Evolutionary conservation across 2,888 invertebrate species (phyloP), one percentile per base, ranked within the genome.

Genomic region (Maniola hyperantus): DNA sequence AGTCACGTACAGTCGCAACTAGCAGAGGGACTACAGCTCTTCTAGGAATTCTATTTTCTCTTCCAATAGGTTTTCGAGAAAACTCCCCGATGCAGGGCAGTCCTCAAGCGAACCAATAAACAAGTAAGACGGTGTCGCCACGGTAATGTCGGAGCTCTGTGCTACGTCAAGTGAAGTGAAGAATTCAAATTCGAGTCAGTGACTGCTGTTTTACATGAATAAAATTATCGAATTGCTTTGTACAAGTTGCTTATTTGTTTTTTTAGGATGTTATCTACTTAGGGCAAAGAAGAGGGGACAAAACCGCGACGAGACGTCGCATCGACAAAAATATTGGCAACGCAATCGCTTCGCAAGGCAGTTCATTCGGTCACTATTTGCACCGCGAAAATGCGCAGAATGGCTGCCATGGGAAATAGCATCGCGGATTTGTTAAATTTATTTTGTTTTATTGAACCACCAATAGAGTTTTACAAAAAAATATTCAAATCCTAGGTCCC

Each of bases 81-180:
- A 61, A 39, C 61, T 61, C 50, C 18, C n/a, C 50, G 18, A 20
- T 39, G 50, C 36, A 39, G 39, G 64, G 64, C 53, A 57, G 58
- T 55, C 60, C 70, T 70, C 26, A 26, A 71, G 65, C 44, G 59
- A 64, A 58, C 63, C 66, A 70, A 61, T 65, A 66, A 72, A 72
- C 70, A 68, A 72, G 70, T 70, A 65, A 53, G 51, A 61, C 51
- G 50, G 59, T 64, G 66, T 58, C 68, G 55, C 61, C 44, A n/a
- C n/a, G n/a, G n/a, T n/a, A n/a, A n/a, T n/a, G n/a, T n/a, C n/a
- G n/a, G 62, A 66, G 65, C 66, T 66, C 65, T 65, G 59, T 58
- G 68, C 53, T 51, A 51, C 51, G 64, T 63, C 66, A 68, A 65
- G 63, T 68, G 70, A 66, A 67, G 66, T 70, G 59, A 61, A 48